phyloP scores from a whole-genome alignment of 1,140 invertebrate species.

The Drusus annulatus region DNA sequence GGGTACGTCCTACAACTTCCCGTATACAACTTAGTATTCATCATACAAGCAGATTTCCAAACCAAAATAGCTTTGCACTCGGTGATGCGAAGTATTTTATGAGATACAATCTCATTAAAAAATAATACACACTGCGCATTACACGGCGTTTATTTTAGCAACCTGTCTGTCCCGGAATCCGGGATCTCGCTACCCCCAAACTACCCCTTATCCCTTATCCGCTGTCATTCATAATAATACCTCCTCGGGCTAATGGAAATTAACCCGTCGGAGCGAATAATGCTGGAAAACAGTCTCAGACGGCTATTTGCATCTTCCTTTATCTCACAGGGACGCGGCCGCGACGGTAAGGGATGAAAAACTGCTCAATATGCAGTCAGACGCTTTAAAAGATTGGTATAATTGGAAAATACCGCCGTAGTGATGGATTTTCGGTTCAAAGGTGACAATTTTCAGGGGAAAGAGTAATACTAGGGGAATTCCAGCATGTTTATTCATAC shows the following conservation, averaged over 20 bases:
- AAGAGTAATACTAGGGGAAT: constrained; percentile 26
- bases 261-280: constrained; percentile 56
- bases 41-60: too few species aligned
- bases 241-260: constrained; percentile 56
- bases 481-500: not conserved
- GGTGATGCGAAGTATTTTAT: too few species aligned
- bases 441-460: constrained; percentile 50
- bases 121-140: too few species aligned
- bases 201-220: constrained; percentile 32
- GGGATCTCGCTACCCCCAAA: not conserved
- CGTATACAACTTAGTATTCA: too few species aligned
- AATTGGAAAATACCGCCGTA: constrained; percentile 55
- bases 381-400: constrained; percentile 52
- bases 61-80: too few species aligned
- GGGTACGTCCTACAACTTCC: too few species aligned
- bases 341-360: not conserved
- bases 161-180: constrained; percentile 22
- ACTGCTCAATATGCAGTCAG: constrained; percentile 43
- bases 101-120: too few species aligned
- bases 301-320: constrained; percentile 37
- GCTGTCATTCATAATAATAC: constrained; percentile 56
- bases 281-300: constrained; percentile 33
- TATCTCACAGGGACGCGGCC: constrained; percentile 13
- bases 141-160: not conserved
- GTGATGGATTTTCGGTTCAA: constrained; percentile 32